Evolutionary conservation across 2,888 invertebrate genomes (phyloP), one percentile per base, ranked within the genome.

Genomic region (Peribatodes rhomboidaria): DNA sequence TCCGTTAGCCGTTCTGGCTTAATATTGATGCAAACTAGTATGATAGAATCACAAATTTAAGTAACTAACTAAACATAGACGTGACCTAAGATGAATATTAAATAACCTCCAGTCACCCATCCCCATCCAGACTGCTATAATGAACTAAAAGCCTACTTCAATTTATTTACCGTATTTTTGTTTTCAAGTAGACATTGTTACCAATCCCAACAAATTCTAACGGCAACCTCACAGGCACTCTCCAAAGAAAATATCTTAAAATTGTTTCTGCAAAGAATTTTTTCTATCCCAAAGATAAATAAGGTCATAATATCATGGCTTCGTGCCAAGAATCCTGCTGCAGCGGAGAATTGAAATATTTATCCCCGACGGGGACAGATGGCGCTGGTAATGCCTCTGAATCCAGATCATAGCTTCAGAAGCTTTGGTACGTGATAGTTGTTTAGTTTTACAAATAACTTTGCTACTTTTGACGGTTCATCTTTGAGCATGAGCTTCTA

Each of bases 341-440:
- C 54, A 42, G 14, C 1, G 37, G 47, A 2, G 35, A 56, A 71
- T 70, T 69, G 64, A 67, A 71, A 70, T 72, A 68, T 71, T 63
- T 69, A 60, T 72, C 62, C 67, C 61, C 61, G 64, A 53, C 62
- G 52, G 64, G 56, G 61, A 69, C 64, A 68, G 63, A 72, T 72
- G 62, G 69, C 64, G 55, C 53, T 60, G 59, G 35, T 64, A 69
- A 69, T 67, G 66, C 60, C 49, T 62, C 33, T 1, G 67, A 68
- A 69, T 71, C 68, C 65, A 59, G 63, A 68, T 67, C 59, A 64
- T 58, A 60, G 52, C 37, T 61, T 65, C 18, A 53, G 54, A 56
- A 66, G 57, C 52, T 61, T 44, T 22, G 41, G 42, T 14, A 44
- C 50, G 20, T 44, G 7, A 35, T 37, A 13, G 14, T 41, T 47